Evolutionary conservation across 2,888 invertebrate genomes (phyloP), one percentile per base, ranked within the genome.

Genomic region (Rhingia rostrata): DNA sequence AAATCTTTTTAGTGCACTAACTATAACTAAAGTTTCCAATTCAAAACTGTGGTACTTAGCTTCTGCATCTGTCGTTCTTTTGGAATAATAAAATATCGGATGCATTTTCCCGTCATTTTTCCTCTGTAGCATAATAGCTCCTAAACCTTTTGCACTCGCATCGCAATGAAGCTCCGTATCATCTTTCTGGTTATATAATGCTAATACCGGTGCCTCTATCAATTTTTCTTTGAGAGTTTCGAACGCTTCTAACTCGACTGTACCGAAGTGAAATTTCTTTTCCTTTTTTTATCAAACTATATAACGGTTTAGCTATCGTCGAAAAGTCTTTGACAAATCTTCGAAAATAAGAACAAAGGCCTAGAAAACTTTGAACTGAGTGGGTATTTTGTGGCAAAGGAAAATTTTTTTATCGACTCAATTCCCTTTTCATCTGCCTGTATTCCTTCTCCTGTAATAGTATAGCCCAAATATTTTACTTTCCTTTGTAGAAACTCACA

Each of bases 261-360:
- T 2, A 4, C 80, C 82, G 60, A 87, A 86, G 6, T 37, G 30
- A 67, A 85, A 86, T 47, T 47, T 3, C 6, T 14, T 87, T 4
- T 4, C 45, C 51, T 86, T 63, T 30, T n/a, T 49, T 80, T 2
- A 86, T 10, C n/a, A 90, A 41, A 35, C 89, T 87, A 73, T 89
- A 87, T 3, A 90, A 58, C 0, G 89, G 89, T 69, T 88, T 88
- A 5, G 89, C 88, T 4, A 82, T 69, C 7, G 32, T 60, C 12
- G 73, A 74, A 74, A 87, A 80, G 61, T 88, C 84, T 32, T 87
- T 87, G 33, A 90, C 87, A 81, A 88, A 89, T 74, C 85, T 88
- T 22, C 87, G 83, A 30, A 86, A 78, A 45, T 85, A 82, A 0
- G 63, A 83, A 39, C 47, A 67, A 4, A 70, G 14, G 4, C 81